Conservation (phyloP, 2,113 vertebrate species). For the Nesoenas mayeri region DNA sequence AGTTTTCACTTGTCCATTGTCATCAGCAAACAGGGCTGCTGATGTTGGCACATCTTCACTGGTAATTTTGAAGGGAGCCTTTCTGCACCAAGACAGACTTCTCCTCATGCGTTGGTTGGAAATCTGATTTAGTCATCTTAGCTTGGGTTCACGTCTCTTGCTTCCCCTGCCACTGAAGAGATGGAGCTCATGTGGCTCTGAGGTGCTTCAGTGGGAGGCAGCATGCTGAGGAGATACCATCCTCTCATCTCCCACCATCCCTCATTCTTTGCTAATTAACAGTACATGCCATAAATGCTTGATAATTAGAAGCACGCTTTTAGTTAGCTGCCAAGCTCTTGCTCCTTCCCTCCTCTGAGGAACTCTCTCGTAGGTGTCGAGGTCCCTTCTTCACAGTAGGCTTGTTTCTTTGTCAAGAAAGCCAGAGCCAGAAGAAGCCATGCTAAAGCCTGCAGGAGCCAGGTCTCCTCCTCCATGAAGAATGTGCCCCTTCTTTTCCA, state of each 20-base stretch:
- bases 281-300: not conserved
- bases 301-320: constrained; percentile 28
- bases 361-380: not conserved
- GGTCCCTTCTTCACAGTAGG: not conserved
- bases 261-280: constrained; percentile 51
- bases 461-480: not conserved
- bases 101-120: not conserved
- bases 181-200: not conserved
- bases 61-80: not conserved
- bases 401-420: constrained; percentile 21
- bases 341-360: constrained; percentile 10
- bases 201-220: constrained; percentile 21
- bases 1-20: not conserved
- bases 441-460: not conserved
- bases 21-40: not conserved
- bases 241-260: not conserved
- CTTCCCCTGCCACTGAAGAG: not conserved
- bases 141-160: not conserved
- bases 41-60: not conserved
- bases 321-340: constrained; percentile 17
- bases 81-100: not conserved
- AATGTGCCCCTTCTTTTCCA: not conserved
- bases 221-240: constrained; percentile 6
- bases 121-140: constrained; percentile 17
- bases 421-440: not conserved